Evolutionary conservation across 2,888 invertebrate species (phyloP).

Genomic region (Chironomus riparius): DNA sequence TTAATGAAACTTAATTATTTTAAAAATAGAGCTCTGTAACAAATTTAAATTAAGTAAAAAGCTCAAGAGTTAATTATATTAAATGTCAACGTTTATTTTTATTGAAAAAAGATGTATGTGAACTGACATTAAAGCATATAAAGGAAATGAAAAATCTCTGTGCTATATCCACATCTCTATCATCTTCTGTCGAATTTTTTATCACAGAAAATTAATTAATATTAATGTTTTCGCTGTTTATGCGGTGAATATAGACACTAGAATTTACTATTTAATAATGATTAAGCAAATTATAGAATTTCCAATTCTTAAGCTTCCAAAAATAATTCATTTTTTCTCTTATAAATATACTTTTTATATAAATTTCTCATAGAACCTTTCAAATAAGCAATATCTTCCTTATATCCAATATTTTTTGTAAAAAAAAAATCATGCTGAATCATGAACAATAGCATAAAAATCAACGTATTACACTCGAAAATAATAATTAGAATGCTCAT

Average conservation of each 20-base stretch:
- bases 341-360: background rate
- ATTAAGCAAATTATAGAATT: background rate
- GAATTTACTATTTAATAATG: background rate
- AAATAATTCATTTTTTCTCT: background rate
- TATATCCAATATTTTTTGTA: background rate
- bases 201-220: background rate
- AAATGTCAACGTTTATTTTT: background rate
- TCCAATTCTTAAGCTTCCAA: background rate
- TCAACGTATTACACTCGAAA: background rate
- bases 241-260: background rate
- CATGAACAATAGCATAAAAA: background rate
- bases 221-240: background rate
- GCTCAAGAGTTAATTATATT: background rate
- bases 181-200: background rate
- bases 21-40: background rate
- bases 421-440: background rate
- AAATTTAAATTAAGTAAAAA: background rate
- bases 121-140: background rate
- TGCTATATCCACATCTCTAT: background rate
- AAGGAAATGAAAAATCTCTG: background rate
- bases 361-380: background rate
- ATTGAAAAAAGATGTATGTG: background rate
- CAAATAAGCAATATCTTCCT: background rate
- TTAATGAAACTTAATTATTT: too few relatives aligned
- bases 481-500: too few relatives aligned